Percentiles rank a stretch among this genome's conserved stretches.
phyloP scores from a whole-genome alignment of 2,888 invertebrate species.

The Diarsia rubi region DNA sequence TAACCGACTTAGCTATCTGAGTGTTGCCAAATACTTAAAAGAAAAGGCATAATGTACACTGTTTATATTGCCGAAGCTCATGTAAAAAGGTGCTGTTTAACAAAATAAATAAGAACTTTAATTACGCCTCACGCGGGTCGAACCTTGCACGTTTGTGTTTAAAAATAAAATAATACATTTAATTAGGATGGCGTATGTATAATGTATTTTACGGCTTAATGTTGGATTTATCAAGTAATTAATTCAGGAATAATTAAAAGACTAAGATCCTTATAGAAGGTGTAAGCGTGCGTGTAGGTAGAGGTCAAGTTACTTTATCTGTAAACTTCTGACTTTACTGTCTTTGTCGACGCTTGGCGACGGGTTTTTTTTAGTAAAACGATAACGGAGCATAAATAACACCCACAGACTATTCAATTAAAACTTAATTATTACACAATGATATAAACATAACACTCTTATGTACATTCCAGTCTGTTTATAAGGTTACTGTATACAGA shows the following conservation, averaged over 20 bases:
- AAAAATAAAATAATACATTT: slow-evolving; percentile 66
- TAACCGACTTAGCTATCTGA: slow-evolving; percentile 20
- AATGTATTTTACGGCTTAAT: slow-evolving; percentile 68
- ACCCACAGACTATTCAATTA: slow-evolving; percentile 47
- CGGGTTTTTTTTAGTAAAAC: slow-evolving; percentile 40
- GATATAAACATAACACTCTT: slow-evolving; percentile 28
- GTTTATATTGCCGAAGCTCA: slow-evolving; percentile 46
- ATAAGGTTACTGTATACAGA: slow-evolving; percentile 16
- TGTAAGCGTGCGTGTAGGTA: slow-evolving; percentile 37
- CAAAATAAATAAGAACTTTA: slow-evolving; percentile 63
- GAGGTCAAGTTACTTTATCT: slow-evolving; percentile 56
- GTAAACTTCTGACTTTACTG: slow-evolving; percentile 58
- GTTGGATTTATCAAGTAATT: slow-evolving; percentile 63
- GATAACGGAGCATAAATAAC: slow-evolving; percentile 33
- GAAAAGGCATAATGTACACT: slow-evolving; percentile 23
- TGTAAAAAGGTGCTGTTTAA: slow-evolving; percentile 47
- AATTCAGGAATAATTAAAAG: slow-evolving; percentile 67
- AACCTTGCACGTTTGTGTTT: slow-evolving; percentile 39
- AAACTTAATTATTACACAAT: slow-evolving; percentile 44
- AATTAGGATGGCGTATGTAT: slow-evolving; percentile 62
- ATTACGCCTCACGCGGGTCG: slow-evolving; percentile 41
- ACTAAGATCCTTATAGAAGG: slow-evolving; percentile 52
- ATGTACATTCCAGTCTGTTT: slow-evolving; percentile 15
- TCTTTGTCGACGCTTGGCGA: slow-evolving; percentile 4
- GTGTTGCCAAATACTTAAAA: slow-evolving; percentile 55